Conservation (phyloP, 2,888 invertebrate genomes). For the Dryobota labecula region DNA sequence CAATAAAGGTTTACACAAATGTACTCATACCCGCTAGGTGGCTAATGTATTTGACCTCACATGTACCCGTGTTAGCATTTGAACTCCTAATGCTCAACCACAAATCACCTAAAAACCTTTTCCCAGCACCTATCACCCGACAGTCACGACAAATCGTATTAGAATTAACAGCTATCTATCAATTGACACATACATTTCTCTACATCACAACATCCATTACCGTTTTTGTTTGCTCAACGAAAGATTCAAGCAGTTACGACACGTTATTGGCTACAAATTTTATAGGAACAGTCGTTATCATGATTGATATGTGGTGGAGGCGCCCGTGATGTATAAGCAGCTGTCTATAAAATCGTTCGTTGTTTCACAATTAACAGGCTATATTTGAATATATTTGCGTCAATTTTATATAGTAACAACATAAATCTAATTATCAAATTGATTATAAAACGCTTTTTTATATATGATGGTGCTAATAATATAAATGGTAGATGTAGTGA, state of each 20-base stretch:
- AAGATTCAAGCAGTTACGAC: constrained; percentile 60
- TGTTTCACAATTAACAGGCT: constrained; percentile 86
- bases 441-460: constrained; percentile 77
- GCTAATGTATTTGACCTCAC: constrained; percentile 89
- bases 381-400: constrained; percentile 88
- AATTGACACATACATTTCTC: constrained; percentile 75
- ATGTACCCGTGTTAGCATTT: constrained; percentile 86
- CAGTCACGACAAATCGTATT: constrained; percentile 89
- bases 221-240: constrained; percentile 62
- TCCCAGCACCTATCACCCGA: constrained; percentile 86
- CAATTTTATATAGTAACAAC: constrained; percentile 81
- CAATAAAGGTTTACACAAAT: constrained; percentile 83
- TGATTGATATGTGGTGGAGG: constrained; percentile 71
- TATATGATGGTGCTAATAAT: constrained; percentile 82
- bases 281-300: constrained; percentile 65
- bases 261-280: constrained; percentile 66
- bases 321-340: constrained; percentile 83
- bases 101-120: constrained; percentile 85
- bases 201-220: constrained; percentile 76
- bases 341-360: constrained; percentile 83
- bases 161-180: constrained; percentile 84
- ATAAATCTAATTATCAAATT: constrained; percentile 86
- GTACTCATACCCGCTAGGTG: constrained; percentile 86
- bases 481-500: constrained; percentile 61
- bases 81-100: constrained; percentile 87